Base-by-base conservation (phyloP, 2,888 invertebrate species). In the Ormyrus rosae region DNA sequence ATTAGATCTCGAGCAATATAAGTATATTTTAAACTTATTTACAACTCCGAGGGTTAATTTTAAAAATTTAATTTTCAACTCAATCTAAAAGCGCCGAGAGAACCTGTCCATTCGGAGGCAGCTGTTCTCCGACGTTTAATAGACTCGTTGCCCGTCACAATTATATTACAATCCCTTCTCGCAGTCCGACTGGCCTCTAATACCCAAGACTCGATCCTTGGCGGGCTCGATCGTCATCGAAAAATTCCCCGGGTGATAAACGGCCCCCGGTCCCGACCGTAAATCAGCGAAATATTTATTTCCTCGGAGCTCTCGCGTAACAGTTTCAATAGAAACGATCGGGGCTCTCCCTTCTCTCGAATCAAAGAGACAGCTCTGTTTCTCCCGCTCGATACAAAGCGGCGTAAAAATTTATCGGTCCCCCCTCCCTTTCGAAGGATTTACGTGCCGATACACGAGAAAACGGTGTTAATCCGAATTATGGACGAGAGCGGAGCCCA, bases 401-500 rank as follows among this genome's bases (percentile, higher is more conserved):
- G 79, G 79, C 75, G 77, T 80, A 77, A 78, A 82, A 82, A 82
- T 82, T 77, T 82, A 82, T 82, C 74, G 80, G 55, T 74, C 11
- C 53, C 63, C 63, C 19, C 58, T 58, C 3, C 10, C 8, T 48
- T 5, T 5, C 53, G 9, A 80, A 77, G 82, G 81, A 82, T 84
- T 83, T 82, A 84, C 83, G 83, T 74, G 83, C 78, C 83, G 83
- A 83, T 84, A 83, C 79, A 82, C 81, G 81, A 79, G 80, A 63
- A 81, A 80, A 81, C 82, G 83, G 82, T 82, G 82, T 83, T 85
- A 84, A 85, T 85, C 84, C 83, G 81, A 82, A 83, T 84, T 83
- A 83, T 81, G 82, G 83, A 82, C 60, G 81, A 80, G 83, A 77
- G 78, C 64, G 81, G 58, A 69, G 72, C 69, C 77, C 73, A 80